Evolutionary conservation across 2,797 vertebrate species (phyloP), one percentile per base, ranked within the genome.

Genomic region (Halcyon badia): DNA sequence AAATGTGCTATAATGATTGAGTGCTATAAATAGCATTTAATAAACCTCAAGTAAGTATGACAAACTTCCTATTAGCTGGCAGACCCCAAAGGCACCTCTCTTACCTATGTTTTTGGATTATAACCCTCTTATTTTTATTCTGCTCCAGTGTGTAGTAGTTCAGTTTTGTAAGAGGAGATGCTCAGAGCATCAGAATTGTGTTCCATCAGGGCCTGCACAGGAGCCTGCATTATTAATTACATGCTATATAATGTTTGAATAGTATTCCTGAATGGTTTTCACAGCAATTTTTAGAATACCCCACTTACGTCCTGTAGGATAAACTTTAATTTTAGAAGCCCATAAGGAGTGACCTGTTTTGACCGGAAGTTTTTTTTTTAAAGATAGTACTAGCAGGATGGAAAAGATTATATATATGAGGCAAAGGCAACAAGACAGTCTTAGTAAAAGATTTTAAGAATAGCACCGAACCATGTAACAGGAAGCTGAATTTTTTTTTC

Each of bases 161-260:
- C 4, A 58, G 9, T 68, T 88, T 54, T 81, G 11, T 44, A 91
- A 83, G 78, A 20, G 5, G 5, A 88, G 57, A 69, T 39, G 48
- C n/a, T 87, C 71, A 72, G 14, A 93, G 16, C 19, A 82, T 73
- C 56, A 82, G 24, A 85, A 83, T 2, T 81, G 7, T 68, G 25
- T 37, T 88, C 61, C 83, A 72, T 58, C 65, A 75, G 48, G 51
- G 35, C 46, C 64, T 85, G 58, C 71, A 65, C 33, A 81, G 49
- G 42, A 96, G 10, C 9, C 19, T 78, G 57, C 15, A 42, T 71
- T 80, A 91, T 87, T 92, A 94, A 89, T 77, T 78, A 83, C 10
- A 31, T 31, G 8, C 24, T 83, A 61, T 64, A 35, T 52, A 83
- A 83, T 2, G 2, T 80, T 75, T 87, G 14, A 92, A 35, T 60